Evolutionary conservation across 53 echinoderm and acorn worm genomes (phyloP), one percentile per base, ranked within the genome.

Genomic region (Apostichopus leukothele): DNA sequence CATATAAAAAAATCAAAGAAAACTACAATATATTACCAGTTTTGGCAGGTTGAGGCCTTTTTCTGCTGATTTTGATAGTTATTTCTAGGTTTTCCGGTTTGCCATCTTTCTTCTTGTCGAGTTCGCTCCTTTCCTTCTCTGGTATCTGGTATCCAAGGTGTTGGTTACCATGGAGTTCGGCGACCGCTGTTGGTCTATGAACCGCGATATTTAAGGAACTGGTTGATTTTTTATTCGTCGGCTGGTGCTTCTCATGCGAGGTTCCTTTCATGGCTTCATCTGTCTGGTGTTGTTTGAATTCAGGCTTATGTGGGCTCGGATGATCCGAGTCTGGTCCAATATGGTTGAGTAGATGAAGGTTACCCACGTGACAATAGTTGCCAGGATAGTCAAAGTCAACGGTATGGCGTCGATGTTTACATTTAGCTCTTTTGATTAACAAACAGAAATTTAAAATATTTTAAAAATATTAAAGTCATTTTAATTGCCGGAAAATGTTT

Each of bases 291-390:
- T 57, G 7, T 1, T 57, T 10, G 7, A 57, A 7, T 57, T 57
- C 57, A 9, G 57, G 57, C 10, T 57, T 57, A 9, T 57, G 7
- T 57, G 7, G 57, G 8, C 57, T 57, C 10, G 57, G 10, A 57
- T 57, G 10, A 57, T 6, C 14, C 18, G 71, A 16, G 55, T 54
- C 20, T n/a, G 81, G 54, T n/a, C 55, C 54, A 14, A 81, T 54
- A 52, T 54, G 54, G 54, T 81, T 81, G n/a, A 86, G 50, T 5
- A 66, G 86, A 67, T 86, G 86, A 4, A 86, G 66, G 27, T 26
- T 18, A 22, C 86, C 86, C 50, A 86, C 71, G 1, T 66, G 86
- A 27, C 67, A 51, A 8, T 67, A 86, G 27, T 86, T 86, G 9
- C 61, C 51, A 51, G 66, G 67, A 16, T 66, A 67, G 18, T 86